A percentile compares a stretch with the other conserved stretches of the same genome.
Conservation (phyloP, 2,113 vertebrate genomes). For the Gnathochromis pfefferi region DNA sequence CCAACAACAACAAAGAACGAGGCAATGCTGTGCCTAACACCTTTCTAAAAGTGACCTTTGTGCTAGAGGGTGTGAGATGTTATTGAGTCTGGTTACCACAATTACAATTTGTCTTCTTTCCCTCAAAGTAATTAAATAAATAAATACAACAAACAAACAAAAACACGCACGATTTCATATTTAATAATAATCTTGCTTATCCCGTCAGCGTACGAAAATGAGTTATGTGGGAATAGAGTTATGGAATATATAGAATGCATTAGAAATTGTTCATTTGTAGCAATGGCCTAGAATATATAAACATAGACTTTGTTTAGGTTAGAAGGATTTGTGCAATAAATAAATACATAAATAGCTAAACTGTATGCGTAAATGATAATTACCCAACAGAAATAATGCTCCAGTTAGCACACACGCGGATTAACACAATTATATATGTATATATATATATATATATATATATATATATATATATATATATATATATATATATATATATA, state of each 20-base stretch:
- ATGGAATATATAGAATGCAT: neutral
- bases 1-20: neutral
- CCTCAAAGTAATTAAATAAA: neutral
- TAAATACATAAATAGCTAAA: neutral
- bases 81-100: slow-evolving; percentile 52
- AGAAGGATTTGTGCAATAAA: neutral
- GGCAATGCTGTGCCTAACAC: neutral
- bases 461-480: neutral
- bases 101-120: slow-evolving; percentile 10
- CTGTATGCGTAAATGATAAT: neutral
- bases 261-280: neutral
- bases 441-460: neutral
- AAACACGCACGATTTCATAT: neutral
- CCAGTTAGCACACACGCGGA: too few species aligned
- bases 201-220: neutral
- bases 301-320: neutral
- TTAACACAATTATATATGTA: neutral
- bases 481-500: neutral
- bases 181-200: neutral
- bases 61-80: neutral
- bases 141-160: neutral
- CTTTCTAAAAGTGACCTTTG: neutral
- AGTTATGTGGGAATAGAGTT: neutral
- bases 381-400: neutral
- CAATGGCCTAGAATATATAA: neutral